Conservation (phyloP, 1,140 invertebrate species). For the Drosophila pseudoobscura region DNA sequence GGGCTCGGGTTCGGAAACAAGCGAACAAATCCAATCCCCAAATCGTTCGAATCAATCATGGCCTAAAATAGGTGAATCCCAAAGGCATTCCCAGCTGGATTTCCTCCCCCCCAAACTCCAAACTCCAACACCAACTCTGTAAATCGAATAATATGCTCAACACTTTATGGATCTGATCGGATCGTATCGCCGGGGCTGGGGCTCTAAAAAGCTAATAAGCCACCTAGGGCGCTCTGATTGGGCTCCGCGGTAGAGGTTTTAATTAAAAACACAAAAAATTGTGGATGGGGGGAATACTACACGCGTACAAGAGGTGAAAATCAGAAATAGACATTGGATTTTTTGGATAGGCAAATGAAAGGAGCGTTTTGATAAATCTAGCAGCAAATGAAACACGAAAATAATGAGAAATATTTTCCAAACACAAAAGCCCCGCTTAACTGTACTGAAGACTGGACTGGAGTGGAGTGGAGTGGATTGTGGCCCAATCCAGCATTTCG, state of each 20-base stretch:
- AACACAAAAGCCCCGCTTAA: slow-evolving; percentile 60
- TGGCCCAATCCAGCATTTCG: slow-evolving; percentile 29
- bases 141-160: slow-evolving; percentile 73
- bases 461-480: neutral
- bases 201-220: slow-evolving; percentile 81
- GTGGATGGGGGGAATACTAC: too few relatives aligned
- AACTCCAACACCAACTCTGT: slow-evolving; percentile 13
- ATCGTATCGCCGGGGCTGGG: slow-evolving; percentile 14
- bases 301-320: slow-evolving; percentile 42
- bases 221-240: slow-evolving; percentile 82
- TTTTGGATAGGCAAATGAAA: slow-evolving; percentile 40
- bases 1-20: slow-evolving; percentile 15
- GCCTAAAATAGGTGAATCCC: slow-evolving; percentile 33
- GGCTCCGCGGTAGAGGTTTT: slow-evolving; percentile 70
- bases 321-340: slow-evolving; percentile 22
- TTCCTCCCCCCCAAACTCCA: neutral
- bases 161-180: slow-evolving; percentile 52
- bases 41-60: slow-evolving; percentile 76
- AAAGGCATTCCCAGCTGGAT: slow-evolving; percentile 3
- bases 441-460: slow-evolving; percentile 40
- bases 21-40: slow-evolving; percentile 44
- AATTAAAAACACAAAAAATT: slow-evolving; percentile 70
- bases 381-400: slow-evolving; percentile 76
- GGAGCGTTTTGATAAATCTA: slow-evolving; percentile 67
- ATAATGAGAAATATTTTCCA: slow-evolving; percentile 78